Percentiles rank a stretch among this genome's conserved stretches.
phyloP scores from a whole-genome alignment of 2,888 invertebrate species.

The Oxycera nigricornis region DNA sequence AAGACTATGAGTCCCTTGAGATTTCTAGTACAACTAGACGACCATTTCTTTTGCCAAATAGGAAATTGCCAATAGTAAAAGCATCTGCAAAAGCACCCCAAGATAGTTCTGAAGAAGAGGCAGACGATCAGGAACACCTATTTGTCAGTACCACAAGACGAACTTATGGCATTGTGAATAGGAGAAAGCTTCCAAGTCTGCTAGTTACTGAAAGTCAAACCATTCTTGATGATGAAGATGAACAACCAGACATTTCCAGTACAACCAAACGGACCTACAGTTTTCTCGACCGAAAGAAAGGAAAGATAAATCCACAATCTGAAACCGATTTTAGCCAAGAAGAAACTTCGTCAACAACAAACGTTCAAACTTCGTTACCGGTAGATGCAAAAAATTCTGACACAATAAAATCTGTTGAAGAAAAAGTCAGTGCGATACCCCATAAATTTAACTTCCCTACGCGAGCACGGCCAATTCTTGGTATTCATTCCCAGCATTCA shows the following conservation, averaged over 20 bases:
- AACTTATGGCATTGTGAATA: background rate
- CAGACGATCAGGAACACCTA: background rate
- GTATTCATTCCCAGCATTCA: background rate
- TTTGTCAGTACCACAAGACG: background rate
- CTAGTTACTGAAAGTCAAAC: background rate
- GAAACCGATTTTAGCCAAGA: no score
- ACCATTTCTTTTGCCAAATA: no score
- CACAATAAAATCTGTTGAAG: background rate
- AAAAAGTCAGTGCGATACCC: background rate
- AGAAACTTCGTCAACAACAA: no score
- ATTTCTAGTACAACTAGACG: no score
- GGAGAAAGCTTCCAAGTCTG: background rate
- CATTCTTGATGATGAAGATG: background rate
- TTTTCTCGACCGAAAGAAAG: background rate
- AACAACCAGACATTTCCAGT: constrained; percentile 13
- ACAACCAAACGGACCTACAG: background rate
- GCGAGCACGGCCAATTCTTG: background rate
- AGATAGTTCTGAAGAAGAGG: background rate
- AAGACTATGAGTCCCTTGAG: no score
- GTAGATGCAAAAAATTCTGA: background rate
- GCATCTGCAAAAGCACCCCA: background rate
- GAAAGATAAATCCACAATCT: no score
- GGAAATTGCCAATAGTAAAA: no score
- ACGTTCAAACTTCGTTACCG: no score
- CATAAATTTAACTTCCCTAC: background rate